Conservation (phyloP, 2,113 vertebrate species). For the Chloroceryle aenea region DNA sequence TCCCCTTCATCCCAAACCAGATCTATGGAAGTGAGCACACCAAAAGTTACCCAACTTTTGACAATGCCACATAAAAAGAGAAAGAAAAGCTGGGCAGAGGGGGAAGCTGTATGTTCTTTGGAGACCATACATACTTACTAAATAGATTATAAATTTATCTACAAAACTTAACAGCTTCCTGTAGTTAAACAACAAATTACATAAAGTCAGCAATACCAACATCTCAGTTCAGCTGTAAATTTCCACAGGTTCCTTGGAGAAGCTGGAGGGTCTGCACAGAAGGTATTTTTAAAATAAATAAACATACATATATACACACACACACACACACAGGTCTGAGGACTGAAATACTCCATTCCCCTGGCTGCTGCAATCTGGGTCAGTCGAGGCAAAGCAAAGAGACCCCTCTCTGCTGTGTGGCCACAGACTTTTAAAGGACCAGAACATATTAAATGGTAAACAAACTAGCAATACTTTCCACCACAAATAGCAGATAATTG, state of each 20-base stretch:
- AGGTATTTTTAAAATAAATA: background rate
- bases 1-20: background rate
- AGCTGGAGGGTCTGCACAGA: background rate
- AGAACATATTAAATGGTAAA: background rate
- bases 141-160: background rate
- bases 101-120: background rate
- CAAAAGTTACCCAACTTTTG: background rate
- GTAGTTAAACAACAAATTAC: background rate
- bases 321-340: background rate
- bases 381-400: no score
- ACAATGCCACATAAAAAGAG: background rate
- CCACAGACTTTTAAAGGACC: background rate
- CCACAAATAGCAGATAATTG: background rate
- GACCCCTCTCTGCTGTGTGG: fast-evolving
- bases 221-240: background rate
- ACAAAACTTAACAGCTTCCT: background rate
- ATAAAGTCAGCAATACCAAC: background rate
- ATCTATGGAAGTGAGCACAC: background rate
- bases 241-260: background rate
- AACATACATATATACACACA: no score
- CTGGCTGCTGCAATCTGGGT: no score
- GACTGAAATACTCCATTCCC: background rate
- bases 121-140: background rate
- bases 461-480: background rate
- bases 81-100: background rate